These are phyloP conservation scores for Apomyelois bistriatella DNA, from an alignment of 2,888 invertebrate species.

Conservation along the genomic window DNA sequence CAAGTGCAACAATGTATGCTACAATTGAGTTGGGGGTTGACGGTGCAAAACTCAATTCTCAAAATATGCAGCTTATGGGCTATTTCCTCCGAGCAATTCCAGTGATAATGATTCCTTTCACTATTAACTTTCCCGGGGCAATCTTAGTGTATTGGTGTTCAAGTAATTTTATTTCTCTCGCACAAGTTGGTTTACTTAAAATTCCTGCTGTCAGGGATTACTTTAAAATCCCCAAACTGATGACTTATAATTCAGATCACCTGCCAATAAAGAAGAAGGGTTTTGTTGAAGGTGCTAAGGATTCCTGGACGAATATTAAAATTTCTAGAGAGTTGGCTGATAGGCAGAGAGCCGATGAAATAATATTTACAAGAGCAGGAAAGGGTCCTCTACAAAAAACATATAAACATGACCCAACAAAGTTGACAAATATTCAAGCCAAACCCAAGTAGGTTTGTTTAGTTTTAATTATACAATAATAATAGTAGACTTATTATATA, in stretches of 20 bases:
- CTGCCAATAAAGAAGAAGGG: slow-evolving; percentile 86
- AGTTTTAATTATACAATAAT: slow-evolving; percentile 25
- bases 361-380: slow-evolving; percentile 91
- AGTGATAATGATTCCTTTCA: slow-evolving; percentile 89
- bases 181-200: slow-evolving; percentile 88
- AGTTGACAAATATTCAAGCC: slow-evolving; percentile 73
- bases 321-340: slow-evolving; percentile 88
- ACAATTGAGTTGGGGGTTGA: slow-evolving; percentile 93
- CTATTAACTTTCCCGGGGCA: slow-evolving; percentile 92
- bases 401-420: slow-evolving; percentile 91
- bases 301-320: slow-evolving; percentile 91
- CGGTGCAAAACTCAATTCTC: slow-evolving; percentile 81
- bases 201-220: slow-evolving; percentile 86
- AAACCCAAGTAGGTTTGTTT: slow-evolving; percentile 70
- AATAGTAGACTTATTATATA: slow-evolving; percentile 34
- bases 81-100: slow-evolving; percentile 89
- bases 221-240: slow-evolving; percentile 85
- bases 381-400: slow-evolving; percentile 93
- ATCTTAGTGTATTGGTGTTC: slow-evolving; percentile 95
- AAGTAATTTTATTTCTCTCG: slow-evolving; percentile 90
- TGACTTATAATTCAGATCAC: slow-evolving; percentile 77
- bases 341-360: slow-evolving; percentile 86
- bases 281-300: slow-evolving; percentile 88
- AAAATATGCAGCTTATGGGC: slow-evolving; percentile 85
- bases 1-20: slow-evolving; percentile 88